Base-by-base conservation (phyloP, 2,113 vertebrate genomes). In the Hippocampus zosterae region DNA sequence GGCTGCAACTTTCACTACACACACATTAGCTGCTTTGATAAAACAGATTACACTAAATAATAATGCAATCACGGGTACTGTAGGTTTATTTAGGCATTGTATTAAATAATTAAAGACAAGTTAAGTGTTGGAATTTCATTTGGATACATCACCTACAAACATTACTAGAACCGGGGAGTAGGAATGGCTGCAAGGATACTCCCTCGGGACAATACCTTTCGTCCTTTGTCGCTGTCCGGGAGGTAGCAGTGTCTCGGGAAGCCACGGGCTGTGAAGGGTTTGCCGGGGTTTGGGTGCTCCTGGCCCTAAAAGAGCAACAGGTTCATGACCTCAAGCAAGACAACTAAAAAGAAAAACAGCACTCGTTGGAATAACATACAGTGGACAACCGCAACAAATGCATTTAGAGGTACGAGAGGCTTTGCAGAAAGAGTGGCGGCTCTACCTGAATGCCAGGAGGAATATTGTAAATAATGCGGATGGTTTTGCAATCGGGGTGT, bases 171-270 rank as follows among this genome's bases (percentile, higher is more conserved):
- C 33, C 33, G 33, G 33, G 33, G 33, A 37, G 33, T 6, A 6
- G 33, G 33, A 37, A 37, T 37, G 33, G 33, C 33, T 37, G 33
- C 33, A 6, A 37, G 33, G 6, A n/a, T 37, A 37, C 42, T 13
- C 42, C 42, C 2, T 44, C 12, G 12, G 42, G 10, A 37, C 25
- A 61, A 21, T 86, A 98, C 96, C 90, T 95, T 95, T 84, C 96
- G 94, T 75, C 96, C 96, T 81, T 95, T 96, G 78, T 98, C 96
- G 0, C 94, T 98, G 92, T 98, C 96, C 0, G 96, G 96, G 81
- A 98, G 94, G 92, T 98, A 98, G 76, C 96, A 98, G 76, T 98
- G 96, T 79, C 96, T 90, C 10, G 96, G 96, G 72, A 98, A 98
- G n/a, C 96, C 96, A 0, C 96, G 94, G 62, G 96, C 96, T 0